Evolutionary conservation across 2,888 invertebrate species (phyloP), one percentile per base, ranked within the genome.

Genomic region (Dione vanillae): DNA sequence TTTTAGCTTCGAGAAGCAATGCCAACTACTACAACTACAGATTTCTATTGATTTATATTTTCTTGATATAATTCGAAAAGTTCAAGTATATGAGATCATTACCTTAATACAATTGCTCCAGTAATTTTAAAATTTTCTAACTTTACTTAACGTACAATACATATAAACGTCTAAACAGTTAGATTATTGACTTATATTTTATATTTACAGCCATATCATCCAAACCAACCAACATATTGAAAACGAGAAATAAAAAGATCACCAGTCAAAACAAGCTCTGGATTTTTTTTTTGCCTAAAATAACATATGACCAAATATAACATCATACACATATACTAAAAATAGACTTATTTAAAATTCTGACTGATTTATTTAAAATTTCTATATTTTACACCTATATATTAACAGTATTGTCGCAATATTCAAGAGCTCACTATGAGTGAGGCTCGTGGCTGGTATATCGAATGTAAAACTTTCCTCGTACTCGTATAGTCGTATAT

Each of bases 401-500:
- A n/a, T 43, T 9, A n/a, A 9, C 27, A 43, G 20, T 61, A 35
- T 16, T 0, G 45, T 35, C 11, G 14, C 27, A 27, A 43, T 59
- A 43, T 43, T 35, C 45, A 45, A 27, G 45, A 35, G 61, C 35
- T 43, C 59, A 43, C 27, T 43, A 43, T 10, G 59, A 59, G n/a
- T 43, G 43, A 59, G 27, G 54, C 54, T 54, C 40, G 52, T 52
- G 7, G 16, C 7, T 16, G 6, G 54, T 51, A 61, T 54, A 20
- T 35, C 49, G 64, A 64, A 64, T 64, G 59, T 49, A 54, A 73
- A 73, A 73, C 56, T 71, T 75, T 73, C 71, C 75, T 76, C 65
- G 68, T 64, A 69, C 72, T 69, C 67, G 67, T 59, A 70, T 70
- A 70, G 45, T 47, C 40, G 62, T 67, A 59, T 74, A 77, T 78